phyloP scores from a whole-genome alignment of 2,797 vertebrate species.

The Notolepis coatsorum region DNA sequence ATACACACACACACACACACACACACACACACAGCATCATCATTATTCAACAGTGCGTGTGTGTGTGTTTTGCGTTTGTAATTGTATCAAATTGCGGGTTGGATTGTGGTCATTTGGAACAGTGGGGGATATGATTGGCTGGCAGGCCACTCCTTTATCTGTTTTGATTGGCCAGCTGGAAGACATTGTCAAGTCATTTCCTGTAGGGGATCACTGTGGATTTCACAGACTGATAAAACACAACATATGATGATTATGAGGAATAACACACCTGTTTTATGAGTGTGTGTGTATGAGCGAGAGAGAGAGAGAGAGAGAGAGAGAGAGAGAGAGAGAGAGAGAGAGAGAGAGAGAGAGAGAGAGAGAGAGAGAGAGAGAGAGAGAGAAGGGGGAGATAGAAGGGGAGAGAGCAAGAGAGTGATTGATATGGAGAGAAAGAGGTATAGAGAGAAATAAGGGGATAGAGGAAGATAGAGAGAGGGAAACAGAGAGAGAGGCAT shows the following conservation, averaged over 20 bases:
- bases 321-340: too few species aligned
- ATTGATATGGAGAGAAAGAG: too few species aligned
- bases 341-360: too few species aligned
- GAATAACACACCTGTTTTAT: slow-evolving; percentile 8
- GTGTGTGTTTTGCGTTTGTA: slow-evolving; percentile 57
- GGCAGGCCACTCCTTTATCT: slow-evolving; percentile 51
- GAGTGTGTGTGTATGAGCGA: too few species aligned
- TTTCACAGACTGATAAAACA: slow-evolving; percentile 67
- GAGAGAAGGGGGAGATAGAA: too few species aligned
- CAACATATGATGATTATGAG: background rate
- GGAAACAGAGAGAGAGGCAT: too few species aligned
- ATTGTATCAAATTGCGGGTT: slow-evolving; percentile 68
- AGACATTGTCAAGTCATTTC: slow-evolving; percentile 61
- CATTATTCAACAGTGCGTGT: slow-evolving; percentile 64
- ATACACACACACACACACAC: slow-evolving; percentile 5
- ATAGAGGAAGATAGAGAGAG: too few species aligned
- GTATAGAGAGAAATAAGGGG: too few species aligned
- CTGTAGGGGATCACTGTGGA: slow-evolving; percentile 39
- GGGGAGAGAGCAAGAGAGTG: too few species aligned
- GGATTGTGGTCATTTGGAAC: slow-evolving; percentile 64
- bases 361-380: too few species aligned
- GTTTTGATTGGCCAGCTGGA: slow-evolving; percentile 70
- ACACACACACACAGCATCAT: slow-evolving; percentile 55
- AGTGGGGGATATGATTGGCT: slow-evolving; percentile 42
- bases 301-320: too few species aligned